phyloP scores from a whole-genome alignment of 2,888 invertebrate species.

The Agrypnus murinus region DNA sequence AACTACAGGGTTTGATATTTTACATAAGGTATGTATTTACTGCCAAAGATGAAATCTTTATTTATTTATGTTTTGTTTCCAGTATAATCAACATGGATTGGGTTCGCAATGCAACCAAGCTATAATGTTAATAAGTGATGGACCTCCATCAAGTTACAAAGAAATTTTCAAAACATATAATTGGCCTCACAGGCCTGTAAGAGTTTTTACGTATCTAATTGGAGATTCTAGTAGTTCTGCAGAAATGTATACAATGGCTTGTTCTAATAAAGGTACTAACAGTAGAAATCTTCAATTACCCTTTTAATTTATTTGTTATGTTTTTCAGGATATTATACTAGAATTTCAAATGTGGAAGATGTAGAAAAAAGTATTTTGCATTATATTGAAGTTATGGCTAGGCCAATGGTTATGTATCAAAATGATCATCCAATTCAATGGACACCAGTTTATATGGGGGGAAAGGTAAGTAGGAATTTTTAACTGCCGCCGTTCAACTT shows the following conservation, averaged over 20 bases:
- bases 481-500: too few relatives aligned
- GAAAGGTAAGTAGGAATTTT: constrained; percentile 85
- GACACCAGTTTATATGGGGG: constrained; percentile 94
- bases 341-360: constrained; percentile 91
- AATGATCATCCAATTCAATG: constrained; percentile 94
- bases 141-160: constrained; percentile 83
- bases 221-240: constrained; percentile 93
- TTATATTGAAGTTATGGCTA: constrained; percentile 94
- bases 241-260: constrained; percentile 95
- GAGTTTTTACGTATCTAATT: constrained; percentile 97
- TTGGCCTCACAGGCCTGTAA: constrained; percentile 94
- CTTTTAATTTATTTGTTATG: background rate
- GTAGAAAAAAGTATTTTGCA: constrained; percentile 94
- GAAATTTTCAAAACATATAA: constrained; percentile 86
- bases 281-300: background rate
- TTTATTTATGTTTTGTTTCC: constrained; percentile 55
- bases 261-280: constrained; percentile 91
- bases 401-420: constrained; percentile 96
- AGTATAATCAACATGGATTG: constrained; percentile 88
- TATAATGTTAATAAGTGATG: constrained; percentile 97
- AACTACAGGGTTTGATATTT: constrained; percentile 92
- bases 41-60: constrained; percentile 28
- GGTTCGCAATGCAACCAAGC: constrained; percentile 98
- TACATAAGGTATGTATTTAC: constrained; percentile 82
- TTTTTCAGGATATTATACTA: constrained; percentile 87